phyloP scores from a whole-genome alignment of 2,113 vertebrate species.

The Cettia cetti region DNA sequence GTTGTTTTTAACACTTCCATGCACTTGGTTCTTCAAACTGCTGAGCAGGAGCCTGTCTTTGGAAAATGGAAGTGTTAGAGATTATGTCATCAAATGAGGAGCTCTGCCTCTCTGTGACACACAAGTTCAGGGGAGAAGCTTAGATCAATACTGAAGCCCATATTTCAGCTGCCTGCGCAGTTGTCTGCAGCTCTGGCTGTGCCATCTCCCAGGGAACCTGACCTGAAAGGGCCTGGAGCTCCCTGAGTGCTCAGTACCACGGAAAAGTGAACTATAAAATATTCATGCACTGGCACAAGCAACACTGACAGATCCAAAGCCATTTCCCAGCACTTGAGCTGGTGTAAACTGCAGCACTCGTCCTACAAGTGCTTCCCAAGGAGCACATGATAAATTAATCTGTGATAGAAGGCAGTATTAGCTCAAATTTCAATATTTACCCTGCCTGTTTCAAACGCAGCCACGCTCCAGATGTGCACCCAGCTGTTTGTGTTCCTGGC shows the following conservation, averaged over 20 bases:
- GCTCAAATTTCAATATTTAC: not conserved
- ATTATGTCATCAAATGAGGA: fast-evolving
- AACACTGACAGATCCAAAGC: not conserved
- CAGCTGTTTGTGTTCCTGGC: not conserved
- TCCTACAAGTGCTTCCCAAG: not conserved
- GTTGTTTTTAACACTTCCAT: not conserved
- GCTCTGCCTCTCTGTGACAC: not conserved
- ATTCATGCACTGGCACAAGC: not conserved
- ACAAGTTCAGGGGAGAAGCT: fast-evolving
- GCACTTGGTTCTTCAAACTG: too few species aligned
- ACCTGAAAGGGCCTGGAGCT: not conserved
- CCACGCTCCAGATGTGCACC: not conserved
- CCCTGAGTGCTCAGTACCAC: not conserved
- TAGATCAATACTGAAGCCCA: fast-evolving
- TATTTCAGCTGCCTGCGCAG: not conserved
- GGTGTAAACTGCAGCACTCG: not conserved
- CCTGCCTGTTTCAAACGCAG: not conserved
- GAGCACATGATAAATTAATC: not conserved
- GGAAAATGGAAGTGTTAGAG: not conserved
- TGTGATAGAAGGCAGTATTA: not conserved
- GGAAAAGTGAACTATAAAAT: not conserved
- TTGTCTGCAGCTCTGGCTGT: not conserved
- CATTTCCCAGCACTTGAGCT: not conserved
- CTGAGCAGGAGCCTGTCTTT: not conserved
- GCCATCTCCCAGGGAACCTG: not conserved